phyloP scores from a whole-genome alignment of 2,113 vertebrate genomes.

The Piaya cayana region DNA sequence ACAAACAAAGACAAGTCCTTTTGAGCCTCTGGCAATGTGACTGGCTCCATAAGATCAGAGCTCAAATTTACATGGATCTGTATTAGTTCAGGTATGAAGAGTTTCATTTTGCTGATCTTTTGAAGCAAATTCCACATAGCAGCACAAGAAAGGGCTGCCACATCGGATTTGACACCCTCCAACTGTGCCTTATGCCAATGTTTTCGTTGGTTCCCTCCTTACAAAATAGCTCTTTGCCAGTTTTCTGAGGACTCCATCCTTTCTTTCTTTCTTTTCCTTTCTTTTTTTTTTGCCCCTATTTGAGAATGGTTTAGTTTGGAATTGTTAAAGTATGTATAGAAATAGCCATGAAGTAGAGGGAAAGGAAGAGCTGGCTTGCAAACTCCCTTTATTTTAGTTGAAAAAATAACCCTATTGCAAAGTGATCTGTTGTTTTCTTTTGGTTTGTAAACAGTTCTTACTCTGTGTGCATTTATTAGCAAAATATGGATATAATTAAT shows the following conservation, averaged over 20 bases:
- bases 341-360: slow-evolving; percentile 51
- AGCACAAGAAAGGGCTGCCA: slow-evolving; percentile 75
- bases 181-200: slow-evolving; percentile 70
- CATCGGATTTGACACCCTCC: slow-evolving; percentile 76
- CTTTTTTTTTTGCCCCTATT: not conserved
- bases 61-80: slow-evolving; percentile 74
- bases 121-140: slow-evolving; percentile 73
- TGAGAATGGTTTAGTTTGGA: slow-evolving; percentile 30
- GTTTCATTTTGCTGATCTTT: slow-evolving; percentile 71
- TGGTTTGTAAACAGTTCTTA: not conserved
- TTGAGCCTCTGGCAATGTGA: slow-evolving; percentile 47
- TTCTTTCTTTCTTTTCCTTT: slow-evolving; percentile 12
- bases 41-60: slow-evolving; percentile 63
- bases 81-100: slow-evolving; percentile 74
- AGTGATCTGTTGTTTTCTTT: slow-evolving; percentile 15
- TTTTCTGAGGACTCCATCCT: slow-evolving; percentile 63
- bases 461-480: not conserved
- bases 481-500: not conserved
- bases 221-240: slow-evolving; percentile 73
- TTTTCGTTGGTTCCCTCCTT: slow-evolving; percentile 66
- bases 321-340: slow-evolving; percentile 57
- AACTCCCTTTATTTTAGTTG: not conserved
- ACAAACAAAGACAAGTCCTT: slow-evolving; percentile 50
- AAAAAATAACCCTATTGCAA: slow-evolving; percentile 24
- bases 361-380: slow-evolving; percentile 47